These are phyloP conservation scores for Pandemis heparana DNA, from an alignment of 2,888 invertebrate species.

Conservation along the genomic window DNA sequence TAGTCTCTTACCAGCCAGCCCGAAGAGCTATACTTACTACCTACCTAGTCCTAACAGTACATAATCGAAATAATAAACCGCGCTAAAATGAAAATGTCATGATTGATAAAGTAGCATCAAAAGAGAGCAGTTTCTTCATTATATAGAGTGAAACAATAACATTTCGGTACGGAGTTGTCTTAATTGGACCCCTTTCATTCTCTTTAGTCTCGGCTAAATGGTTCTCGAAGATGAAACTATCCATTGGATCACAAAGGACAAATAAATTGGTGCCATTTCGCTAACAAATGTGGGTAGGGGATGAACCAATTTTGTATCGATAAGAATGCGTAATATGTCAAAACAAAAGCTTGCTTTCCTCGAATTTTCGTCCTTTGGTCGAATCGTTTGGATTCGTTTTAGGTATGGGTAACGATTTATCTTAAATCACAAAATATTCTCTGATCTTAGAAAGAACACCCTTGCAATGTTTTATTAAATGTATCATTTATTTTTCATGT, in stretches of 20 bases:
- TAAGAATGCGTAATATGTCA: conserved; percentile 42
- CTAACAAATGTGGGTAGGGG: conserved; percentile 69
- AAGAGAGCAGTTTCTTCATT: background rate
- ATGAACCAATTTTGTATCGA: conserved; percentile 66
- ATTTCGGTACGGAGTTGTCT: conserved; percentile 6
- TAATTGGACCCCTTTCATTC: conserved; percentile 40
- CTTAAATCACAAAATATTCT: background rate
- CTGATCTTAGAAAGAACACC: too few relatives aligned
- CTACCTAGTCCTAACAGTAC: too few relatives aligned
- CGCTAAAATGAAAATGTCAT: background rate
- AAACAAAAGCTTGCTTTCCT: conserved; percentile 31
- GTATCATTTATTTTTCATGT: too few relatives aligned
- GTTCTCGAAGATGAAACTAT: conserved; percentile 64
- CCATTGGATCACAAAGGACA: conserved; percentile 64
- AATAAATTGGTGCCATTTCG: conserved; percentile 71
- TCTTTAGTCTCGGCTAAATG: conserved; percentile 54
- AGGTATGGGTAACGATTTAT: background rate
- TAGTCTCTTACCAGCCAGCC: too few relatives aligned
- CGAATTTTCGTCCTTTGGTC: background rate
- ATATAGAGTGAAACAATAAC: background rate
- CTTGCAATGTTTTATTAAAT: too few relatives aligned
- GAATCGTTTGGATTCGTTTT: conserved; percentile 8
- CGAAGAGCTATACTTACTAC: too few relatives aligned
- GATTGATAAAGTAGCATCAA: background rate
- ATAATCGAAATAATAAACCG: background rate